Percentiles rank a stretch among this genome's conserved stretches.
phyloP scores from a whole-genome alignment of 2,113 vertebrate genomes.

The Gadus macrocephalus region DNA sequence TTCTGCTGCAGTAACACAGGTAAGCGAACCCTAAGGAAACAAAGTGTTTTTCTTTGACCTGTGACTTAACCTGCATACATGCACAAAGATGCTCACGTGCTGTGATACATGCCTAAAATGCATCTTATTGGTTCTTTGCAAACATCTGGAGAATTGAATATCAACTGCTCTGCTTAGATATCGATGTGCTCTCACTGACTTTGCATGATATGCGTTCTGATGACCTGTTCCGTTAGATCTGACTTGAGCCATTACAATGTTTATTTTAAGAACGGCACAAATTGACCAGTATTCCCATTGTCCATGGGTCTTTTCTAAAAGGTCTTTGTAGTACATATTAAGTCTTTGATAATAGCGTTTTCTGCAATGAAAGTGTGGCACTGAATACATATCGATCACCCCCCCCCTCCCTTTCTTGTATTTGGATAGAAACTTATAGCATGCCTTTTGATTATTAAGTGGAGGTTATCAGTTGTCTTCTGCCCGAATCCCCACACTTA shows the following conservation, averaged over 20 bases:
- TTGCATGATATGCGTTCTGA: constrained; percentile 62
- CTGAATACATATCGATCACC: too few species aligned
- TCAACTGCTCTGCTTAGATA: constrained; percentile 30
- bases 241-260: constrained; percentile 2
- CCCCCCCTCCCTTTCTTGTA: too few species aligned
- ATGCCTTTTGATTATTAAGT: too few species aligned
- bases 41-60: constrained; percentile 56
- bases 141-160: constrained; percentile 33
- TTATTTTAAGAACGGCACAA: background rate
- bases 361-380: constrained; percentile 15
- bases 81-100: constrained; percentile 64
- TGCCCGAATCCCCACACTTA: constrained; percentile 38
- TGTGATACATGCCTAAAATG: constrained; percentile 48
- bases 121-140: constrained; percentile 39
- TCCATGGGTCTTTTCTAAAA: constrained; percentile 37
- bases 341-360: constrained; percentile 32
- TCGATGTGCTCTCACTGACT: constrained; percentile 47
- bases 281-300: background rate
- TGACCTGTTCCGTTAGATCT: constrained; percentile 31
- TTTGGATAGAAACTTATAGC: too few species aligned
- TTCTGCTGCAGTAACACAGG: constrained; percentile 99
- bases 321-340: constrained; percentile 35
- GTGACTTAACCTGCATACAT: constrained; percentile 51
- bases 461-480: constrained; percentile 25
- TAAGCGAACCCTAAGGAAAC: constrained; percentile 98